Evolutionary conservation across 2,113 vertebrate species (phyloP).

Genomic region (cat (Felis catus)): DNA sequence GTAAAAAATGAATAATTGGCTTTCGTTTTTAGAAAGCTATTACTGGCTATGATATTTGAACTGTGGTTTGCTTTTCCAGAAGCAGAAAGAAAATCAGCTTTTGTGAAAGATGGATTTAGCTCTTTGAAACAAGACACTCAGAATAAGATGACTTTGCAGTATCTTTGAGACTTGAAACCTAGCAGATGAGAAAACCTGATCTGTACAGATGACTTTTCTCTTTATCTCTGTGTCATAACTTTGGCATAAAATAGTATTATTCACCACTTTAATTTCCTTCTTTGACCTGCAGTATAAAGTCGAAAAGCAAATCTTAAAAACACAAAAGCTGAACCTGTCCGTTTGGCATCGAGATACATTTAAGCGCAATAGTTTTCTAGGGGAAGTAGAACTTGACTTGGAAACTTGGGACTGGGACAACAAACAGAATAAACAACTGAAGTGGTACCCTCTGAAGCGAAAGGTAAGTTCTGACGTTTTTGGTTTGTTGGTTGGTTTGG

Average conservation of each 20-base stretch:
- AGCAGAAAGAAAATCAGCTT: conserved; percentile 19
- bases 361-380: conserved; percentile 94
- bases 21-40: conserved; percentile 63
- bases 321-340: conserved; percentile 91
- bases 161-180: conserved; percentile 55
- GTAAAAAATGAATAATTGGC: conserved; percentile 48
- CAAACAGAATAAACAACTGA: conserved; percentile 89
- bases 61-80: conserved; percentile 20
- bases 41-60: conserved; percentile 61
- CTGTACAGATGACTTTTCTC: conserved; percentile 45
- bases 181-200: conserved; percentile 42
- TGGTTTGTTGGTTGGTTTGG: not conserved
- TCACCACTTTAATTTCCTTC: conserved; percentile 55
- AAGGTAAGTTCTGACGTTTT: conserved; percentile 84
- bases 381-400: conserved; percentile 93
- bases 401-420: conserved; percentile 92
- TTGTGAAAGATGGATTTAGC: conserved; percentile 56
- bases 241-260: conserved; percentile 23
- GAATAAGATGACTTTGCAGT: conserved; percentile 51
- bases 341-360: conserved; percentile 96
- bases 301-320: conserved; percentile 85
- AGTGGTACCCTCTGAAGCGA: conserved; percentile 90
- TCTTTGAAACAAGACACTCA: conserved; percentile 61
- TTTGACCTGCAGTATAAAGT: conserved; percentile 90
- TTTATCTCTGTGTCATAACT: conserved; percentile 40